Percentiles rank a stretch among this genome's conserved stretches.
These are phyloP conservation scores for Verasper variegatus DNA, from an alignment of 2,113 vertebrate species.

Conservation along the genomic window DNA sequence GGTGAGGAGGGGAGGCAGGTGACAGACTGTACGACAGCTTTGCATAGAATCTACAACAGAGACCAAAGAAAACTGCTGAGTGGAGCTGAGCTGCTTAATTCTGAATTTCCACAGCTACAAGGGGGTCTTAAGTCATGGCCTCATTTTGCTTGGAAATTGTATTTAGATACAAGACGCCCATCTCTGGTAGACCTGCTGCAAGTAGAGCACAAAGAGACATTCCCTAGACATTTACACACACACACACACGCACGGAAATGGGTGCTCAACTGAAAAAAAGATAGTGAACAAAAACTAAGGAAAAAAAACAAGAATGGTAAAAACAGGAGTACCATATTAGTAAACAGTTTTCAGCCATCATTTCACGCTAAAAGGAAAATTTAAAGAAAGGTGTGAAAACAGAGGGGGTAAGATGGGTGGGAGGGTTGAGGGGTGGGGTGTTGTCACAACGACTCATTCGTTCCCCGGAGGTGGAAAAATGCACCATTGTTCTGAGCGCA, in stretches of 20 bases:
- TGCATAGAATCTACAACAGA: constrained; percentile 70
- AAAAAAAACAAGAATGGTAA: not conserved
- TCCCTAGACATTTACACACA: not conserved
- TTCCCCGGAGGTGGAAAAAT: constrained; percentile 61
- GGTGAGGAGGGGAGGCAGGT: not conserved
- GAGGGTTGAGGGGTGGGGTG: constrained; percentile 1
- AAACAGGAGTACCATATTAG: constrained; percentile 32
- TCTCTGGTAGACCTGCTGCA: not conserved
- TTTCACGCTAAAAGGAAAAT: constrained; percentile 34
- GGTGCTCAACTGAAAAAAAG: not conserved
- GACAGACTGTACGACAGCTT: constrained; percentile 52
- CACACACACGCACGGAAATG: not conserved
- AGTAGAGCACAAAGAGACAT: not conserved
- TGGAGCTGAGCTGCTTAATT: not conserved
- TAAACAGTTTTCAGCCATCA: constrained; percentile 33
- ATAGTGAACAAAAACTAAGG: constrained; percentile 1
- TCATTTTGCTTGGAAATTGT: not conserved
- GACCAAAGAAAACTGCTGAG: not conserved
- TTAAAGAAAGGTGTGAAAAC: constrained; percentile 11
- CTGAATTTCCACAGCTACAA: not conserved
- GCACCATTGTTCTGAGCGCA: constrained; percentile 53
- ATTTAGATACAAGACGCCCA: constrained; percentile 7
- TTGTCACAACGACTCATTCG: constrained; percentile 39
- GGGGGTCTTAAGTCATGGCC: not conserved
- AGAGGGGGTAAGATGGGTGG: not conserved